Evolutionary conservation across 1,140 invertebrate genomes (phyloP), one percentile per base, ranked within the genome.

Genomic region (Paramacrobiotus metropolitanus): DNA sequence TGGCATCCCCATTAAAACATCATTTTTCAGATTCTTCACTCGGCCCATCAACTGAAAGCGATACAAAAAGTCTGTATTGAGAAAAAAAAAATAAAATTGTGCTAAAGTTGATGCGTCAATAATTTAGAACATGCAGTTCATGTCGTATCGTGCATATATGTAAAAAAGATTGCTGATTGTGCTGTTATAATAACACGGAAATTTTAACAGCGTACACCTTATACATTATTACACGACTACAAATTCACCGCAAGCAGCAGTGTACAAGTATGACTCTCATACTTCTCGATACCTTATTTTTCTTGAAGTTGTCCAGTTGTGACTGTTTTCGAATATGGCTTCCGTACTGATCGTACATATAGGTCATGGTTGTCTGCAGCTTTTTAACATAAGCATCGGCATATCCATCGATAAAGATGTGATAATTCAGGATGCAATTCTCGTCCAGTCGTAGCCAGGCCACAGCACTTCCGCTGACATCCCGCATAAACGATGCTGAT

Each of bases 341-440:
- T 15, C 48, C 48, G 15, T 55, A 4, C 28, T 55, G 48, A 24
- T 55, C 48, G 48, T 20, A 20, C 4, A 4, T 20, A 24, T 55
- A 55, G 24, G 28, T 24, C 15, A 55, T 4, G 15, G 48, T 55
- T 0, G 15, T 4, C 24, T 55, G 48, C 15, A 55, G 48, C 24
- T 55, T 55, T 24, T 55, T 55, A 15, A 55, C 24, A 24, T 55
- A 55, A 0, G 48, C 15, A 20, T 55, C 48, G 24, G 48, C 48
- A 24, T 55, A 55, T 20, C 48, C 48, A 28, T 55, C 48, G 15
- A 76, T 61, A 59, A 68, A 75, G 24, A 89, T 77, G 70, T 90
- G 86, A 67, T 87, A 91, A 68, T 88, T 83, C 1, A 89, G 71
- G 65, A 81, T 81, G 70, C 87, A 91, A 40, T 87, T 80, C 1